Percentiles rank a stretch among this genome's conserved stretches.
Evolutionary conservation across 2,113 vertebrate species (phyloP).

Genomic region (Oophaga pumilio): DNA sequence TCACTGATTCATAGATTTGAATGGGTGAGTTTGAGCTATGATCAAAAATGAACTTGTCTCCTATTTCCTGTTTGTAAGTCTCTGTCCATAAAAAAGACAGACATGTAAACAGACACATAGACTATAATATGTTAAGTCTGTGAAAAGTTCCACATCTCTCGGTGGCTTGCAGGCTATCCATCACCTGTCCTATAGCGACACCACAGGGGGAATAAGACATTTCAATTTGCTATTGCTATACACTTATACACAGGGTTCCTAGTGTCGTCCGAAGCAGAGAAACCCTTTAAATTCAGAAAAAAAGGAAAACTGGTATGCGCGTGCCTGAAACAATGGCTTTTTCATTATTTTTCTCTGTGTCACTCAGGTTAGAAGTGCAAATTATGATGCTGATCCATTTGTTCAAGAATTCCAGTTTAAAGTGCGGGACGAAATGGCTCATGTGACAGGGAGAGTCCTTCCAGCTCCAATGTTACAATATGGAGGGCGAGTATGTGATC

Average conservation of each 20-base stretch:
- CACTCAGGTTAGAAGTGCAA: conserved; percentile 93
- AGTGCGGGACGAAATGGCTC: conserved; percentile 98
- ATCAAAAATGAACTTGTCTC: no score
- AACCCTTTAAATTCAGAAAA: neutral
- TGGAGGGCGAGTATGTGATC: conserved; percentile 91
- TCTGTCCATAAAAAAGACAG: no score
- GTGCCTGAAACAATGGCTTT: neutral
- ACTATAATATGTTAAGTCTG: no score
- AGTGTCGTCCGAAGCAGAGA: neutral
- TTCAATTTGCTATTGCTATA: neutral
- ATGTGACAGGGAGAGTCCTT: conserved; percentile 95
- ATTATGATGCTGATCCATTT: conserved; percentile 95
- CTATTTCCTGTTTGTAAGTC: no score
- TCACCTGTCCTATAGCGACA: no score
- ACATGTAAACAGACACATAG: no score
- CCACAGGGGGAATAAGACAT: neutral
- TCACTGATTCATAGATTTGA: no score
- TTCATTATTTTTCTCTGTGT: conserved; percentile 2
- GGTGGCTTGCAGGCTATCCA: no score
- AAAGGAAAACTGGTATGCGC: neutral
- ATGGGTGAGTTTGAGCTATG: no score
- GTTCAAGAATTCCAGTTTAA: conserved; percentile 98
- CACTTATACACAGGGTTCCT: no score
- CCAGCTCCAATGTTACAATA: conserved; percentile 98
- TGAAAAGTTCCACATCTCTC: no score